Conservation (phyloP, 2,888 invertebrate genomes). For the Drosophila melanocephala region DNA sequence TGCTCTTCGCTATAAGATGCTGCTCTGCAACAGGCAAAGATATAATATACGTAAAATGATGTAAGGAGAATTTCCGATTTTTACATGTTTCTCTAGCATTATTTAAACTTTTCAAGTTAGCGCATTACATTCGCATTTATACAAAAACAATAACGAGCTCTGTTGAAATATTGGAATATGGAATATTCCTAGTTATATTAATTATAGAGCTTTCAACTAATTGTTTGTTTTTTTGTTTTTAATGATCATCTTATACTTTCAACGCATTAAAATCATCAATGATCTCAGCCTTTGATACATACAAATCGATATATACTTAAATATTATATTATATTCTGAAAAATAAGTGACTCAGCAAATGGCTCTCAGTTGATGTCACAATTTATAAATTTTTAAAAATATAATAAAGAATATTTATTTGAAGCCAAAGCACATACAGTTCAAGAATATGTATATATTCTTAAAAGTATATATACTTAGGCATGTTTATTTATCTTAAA, state of each 20-base stretch:
- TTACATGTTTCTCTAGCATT: background rate
- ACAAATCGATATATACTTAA: constrained; percentile 1
- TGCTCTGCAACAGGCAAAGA: background rate
- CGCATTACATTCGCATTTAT: background rate
- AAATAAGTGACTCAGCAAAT: constrained; percentile 35
- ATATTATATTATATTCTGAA: background rate
- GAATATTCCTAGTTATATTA: background rate
- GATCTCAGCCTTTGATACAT: constrained; percentile 31
- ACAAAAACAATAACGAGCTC: background rate
- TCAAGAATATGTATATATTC: background rate
- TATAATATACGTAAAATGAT: background rate
- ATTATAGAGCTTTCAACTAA: too few relatives aligned
- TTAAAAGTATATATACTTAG: background rate
- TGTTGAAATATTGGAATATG: background rate
- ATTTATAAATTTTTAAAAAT: background rate
- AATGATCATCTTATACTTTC: background rate
- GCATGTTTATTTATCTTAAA: background rate
- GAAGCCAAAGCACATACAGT: background rate
- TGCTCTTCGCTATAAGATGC: background rate
- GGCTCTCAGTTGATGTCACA: constrained; percentile 28
- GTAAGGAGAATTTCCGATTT: background rate
- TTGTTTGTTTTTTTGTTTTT: too few relatives aligned
- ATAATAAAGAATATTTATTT: background rate
- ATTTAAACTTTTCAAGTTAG: background rate
- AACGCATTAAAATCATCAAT: constrained; percentile 19